These are phyloP conservation scores for Oxyteleia sp. DNA, from an alignment of 2,888 invertebrate species.

Conservation along the genomic window DNA sequence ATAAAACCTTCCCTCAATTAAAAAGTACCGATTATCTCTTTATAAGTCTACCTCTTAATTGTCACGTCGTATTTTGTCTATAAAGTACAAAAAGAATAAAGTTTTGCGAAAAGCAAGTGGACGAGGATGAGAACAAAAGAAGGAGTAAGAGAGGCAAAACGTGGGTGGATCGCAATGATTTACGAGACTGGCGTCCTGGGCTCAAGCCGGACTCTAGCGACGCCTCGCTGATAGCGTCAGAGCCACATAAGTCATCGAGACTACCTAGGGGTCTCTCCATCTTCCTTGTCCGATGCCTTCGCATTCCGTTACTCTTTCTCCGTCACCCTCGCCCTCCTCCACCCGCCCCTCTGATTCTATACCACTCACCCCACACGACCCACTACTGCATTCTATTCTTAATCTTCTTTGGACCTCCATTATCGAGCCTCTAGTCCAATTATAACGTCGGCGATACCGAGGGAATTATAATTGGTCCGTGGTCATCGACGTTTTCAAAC, in stretches of 20 bases:
- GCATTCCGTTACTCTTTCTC: conserved; percentile 63
- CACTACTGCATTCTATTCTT: conserved; percentile 81
- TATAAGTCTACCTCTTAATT: conserved; percentile 80
- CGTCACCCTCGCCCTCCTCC: conserved; percentile 27
- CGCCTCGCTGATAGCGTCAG: conserved; percentile 87
- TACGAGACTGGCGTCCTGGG: conserved; percentile 85
- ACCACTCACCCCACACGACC: conserved; percentile 58
- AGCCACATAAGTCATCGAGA: conserved; percentile 87
- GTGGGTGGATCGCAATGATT: conserved; percentile 87
- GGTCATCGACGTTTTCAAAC: conserved; percentile 65
- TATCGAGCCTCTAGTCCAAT: conserved; percentile 85
- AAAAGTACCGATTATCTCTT: conserved; percentile 35
- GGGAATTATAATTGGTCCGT: conserved; percentile 85
- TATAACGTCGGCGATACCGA: conserved; percentile 84
- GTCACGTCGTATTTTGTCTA: conserved; percentile 83
- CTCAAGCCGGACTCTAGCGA: conserved; percentile 86
- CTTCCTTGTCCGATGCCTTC: conserved; percentile 48
- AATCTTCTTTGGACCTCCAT: conserved; percentile 86
- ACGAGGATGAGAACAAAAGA: conserved; percentile 72
- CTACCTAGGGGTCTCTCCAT: conserved; percentile 83
- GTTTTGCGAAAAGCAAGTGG: conserved; percentile 58
- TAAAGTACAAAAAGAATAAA: conserved; percentile 53
- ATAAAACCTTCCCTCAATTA: conserved; percentile 14
- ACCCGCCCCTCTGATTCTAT: conserved; percentile 32
- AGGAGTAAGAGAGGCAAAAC: conserved; percentile 75